Base-by-base conservation (phyloP, 2,888 invertebrate genomes). In the Unio delphinus region DNA sequence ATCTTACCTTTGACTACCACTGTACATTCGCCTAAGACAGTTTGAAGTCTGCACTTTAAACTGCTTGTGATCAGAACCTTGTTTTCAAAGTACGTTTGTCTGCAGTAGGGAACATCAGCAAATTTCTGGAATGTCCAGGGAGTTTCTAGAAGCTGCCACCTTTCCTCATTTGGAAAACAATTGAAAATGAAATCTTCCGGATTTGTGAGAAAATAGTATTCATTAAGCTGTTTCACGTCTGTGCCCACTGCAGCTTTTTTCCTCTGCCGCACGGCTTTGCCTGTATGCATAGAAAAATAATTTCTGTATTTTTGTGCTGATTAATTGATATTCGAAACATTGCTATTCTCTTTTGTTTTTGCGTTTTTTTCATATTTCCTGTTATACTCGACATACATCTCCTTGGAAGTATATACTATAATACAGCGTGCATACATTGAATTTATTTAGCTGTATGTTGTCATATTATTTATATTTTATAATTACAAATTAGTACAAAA, bases 121-220 rank as follows among this genome's bases (percentile, higher is more conserved):
- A 73, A 77, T n/a, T 67, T 73, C 54, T 74, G 69, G 2, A 74
- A 61, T 8, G 64, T 58, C 77, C 77, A 77, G 18, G 70, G 70
- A 54, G 60, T 61, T 4, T 28, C 17, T 8, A 77, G 55, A 55
- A 77, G 73, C 34, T 77, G 77, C 67, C 74, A 71, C 55, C 61
- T 62, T 54, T 62, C 23, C 3, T 77, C 70, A 15, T 55, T 34
- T 17, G 77, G 67, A 55, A 56, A 69, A 3, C 73, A 74, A 26
- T 59, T 26, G 64, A 54, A 73, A 23, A 73, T 66, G 28, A 77
- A 72, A 5, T 69, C 57, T 30, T 77, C 73, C 3, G 77, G 77
- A 45, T 74, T 73, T 0, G 77, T 77, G 3, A 77, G 54, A 45
- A 77, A 77, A 55, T 73, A 75, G 54, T 70, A 74, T 18, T 77